phyloP scores from a whole-genome alignment of 2,888 invertebrate species.

The Penaeus monodon region DNA sequence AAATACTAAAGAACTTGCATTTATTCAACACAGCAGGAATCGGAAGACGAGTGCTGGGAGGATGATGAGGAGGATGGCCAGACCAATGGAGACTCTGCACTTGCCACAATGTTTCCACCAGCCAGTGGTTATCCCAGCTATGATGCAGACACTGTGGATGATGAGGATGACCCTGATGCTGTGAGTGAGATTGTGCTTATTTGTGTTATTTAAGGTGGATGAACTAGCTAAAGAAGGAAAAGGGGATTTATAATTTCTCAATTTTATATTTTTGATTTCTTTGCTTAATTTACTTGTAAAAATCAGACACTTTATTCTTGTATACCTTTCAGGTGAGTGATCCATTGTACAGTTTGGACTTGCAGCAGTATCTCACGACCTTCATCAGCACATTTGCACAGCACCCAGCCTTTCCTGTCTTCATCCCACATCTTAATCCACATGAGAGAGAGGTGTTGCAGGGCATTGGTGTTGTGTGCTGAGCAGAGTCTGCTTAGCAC shows the following conservation, averaged over 20 bases:
- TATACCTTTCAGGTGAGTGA: slow-evolving; percentile 71
- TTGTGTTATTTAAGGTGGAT: background rate
- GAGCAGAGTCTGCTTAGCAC: slow-evolving; percentile 21
- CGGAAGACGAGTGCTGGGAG: slow-evolving; percentile 57
- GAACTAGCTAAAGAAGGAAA: background rate
- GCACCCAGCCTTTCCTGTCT: slow-evolving; percentile 75
- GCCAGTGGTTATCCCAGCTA: slow-evolving; percentile 46
- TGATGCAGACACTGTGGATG: slow-evolving; percentile 67
- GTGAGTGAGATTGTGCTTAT: slow-evolving; percentile 38
- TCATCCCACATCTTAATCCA: slow-evolving; percentile 75
- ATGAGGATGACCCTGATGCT: slow-evolving; percentile 75
- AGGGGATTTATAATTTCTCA: background rate
- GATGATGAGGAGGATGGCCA: slow-evolving; percentile 74
- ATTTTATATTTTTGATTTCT: background rate
- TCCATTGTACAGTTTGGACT: slow-evolving; percentile 76
- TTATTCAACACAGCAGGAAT: slow-evolving; percentile 29
- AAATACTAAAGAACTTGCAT: background rate
- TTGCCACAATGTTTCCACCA: slow-evolving; percentile 39
- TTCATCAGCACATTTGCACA: slow-evolving; percentile 77
- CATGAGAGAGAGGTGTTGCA: slow-evolving; percentile 74
- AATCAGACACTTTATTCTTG: background rate
- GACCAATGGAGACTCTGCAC: slow-evolving; percentile 66
- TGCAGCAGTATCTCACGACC: slow-evolving; percentile 77
- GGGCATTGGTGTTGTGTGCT: slow-evolving; percentile 64
- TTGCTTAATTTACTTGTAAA: background rate